Evolutionary conservation across 2,113 vertebrate species (phyloP), one percentile per base, ranked within the genome.

Genomic region (Mus pahari): DNA sequence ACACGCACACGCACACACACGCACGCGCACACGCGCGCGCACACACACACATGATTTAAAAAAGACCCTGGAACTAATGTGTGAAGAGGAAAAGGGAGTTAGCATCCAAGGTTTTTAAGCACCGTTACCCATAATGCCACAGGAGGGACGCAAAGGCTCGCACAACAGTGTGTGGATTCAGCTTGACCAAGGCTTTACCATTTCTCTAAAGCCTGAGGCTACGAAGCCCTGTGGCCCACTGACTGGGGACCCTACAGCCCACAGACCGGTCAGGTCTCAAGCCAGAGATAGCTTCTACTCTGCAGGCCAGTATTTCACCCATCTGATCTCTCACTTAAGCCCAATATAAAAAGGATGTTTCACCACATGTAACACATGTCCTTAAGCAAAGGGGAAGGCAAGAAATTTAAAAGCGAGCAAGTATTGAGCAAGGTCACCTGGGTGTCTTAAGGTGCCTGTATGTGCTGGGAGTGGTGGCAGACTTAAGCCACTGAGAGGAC

Each of bases 341-440:
- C 24, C 2, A 58, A 24, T 19, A 1, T 24, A 53, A 78, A 14
- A 62, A 91, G 19, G 42, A 60, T 58, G 5, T 20, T 20, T 13
- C 55, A 10, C 3, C 75, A 66, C 19, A 36, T 1, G 9, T 0
- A 0, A 5, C 24, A 48, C 8, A 5, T 26, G 33, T 70, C 31
- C 93, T 83, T 70, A 58, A 66, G 45, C 22, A 58, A 83, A 83
- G 71, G 26, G 4, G 26, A 42, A 26, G 8, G 26, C 39, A 86
- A 48, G 39, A 14, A 62, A 42, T 24, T 19, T 20, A 64, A 33
- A 66, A 45, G n/a, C 1, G n/a, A n/a, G n/a, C n/a, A n/a, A 42
- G 26, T 31, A 10, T 31, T 64, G 82, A 39, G 20, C 39, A 93
- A 89, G 45, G 62, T 31, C n/a, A 58, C 10, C 26, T 55, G 28